Evolutionary conservation across 2,888 invertebrate genomes (phyloP), one percentile per base, ranked within the genome.

Genomic region (Diadromus collaris): DNA sequence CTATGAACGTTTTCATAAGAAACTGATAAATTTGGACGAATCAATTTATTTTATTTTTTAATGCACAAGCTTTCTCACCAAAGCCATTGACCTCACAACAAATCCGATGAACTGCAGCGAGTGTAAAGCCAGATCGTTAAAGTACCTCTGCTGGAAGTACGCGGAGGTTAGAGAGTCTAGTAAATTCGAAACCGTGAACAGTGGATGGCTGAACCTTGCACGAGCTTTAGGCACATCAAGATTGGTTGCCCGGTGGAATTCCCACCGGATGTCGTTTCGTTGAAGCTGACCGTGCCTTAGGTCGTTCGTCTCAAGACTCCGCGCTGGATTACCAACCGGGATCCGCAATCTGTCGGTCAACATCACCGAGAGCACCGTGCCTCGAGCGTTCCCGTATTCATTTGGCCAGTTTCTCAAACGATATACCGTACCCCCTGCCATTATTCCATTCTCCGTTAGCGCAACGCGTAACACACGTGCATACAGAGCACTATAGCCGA

Each of bases 101-200:
- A 74, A 76, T 74, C 44, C 54, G 58, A 54, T 32, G 60, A 65
- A 79, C 64, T 76, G 61, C 58, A 64, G 56, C 46, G 34, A 61
- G 70, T 51, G 51, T 67, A 74, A 73, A 65, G 69, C 60, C 41
- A 76, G 79, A 73, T 79, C 76, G 79, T 79, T 79, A 73, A 76
- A 73, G 65, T 24, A 51, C 51, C 51, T 24, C 10, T 24, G 21
- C 21, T 27, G 24, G 56, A 46, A 48, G 54, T 68, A 19, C 38
- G 19, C 32, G 54, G 51, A 63, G 63, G 46, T 74, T 71, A 63
- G 19, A 34, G 76, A 69, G 69, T 79, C 76, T n/a, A 69, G 65
- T 72, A 73, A 70, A 70, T 76, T 61, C 70, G 29, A 60, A 65
- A 74, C 65, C 56, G 41, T 32, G 60, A 60, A 44, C 29, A 61